Base-by-base conservation (phyloP, 2,888 invertebrate species). In the Drosophila anomelani region DNA sequence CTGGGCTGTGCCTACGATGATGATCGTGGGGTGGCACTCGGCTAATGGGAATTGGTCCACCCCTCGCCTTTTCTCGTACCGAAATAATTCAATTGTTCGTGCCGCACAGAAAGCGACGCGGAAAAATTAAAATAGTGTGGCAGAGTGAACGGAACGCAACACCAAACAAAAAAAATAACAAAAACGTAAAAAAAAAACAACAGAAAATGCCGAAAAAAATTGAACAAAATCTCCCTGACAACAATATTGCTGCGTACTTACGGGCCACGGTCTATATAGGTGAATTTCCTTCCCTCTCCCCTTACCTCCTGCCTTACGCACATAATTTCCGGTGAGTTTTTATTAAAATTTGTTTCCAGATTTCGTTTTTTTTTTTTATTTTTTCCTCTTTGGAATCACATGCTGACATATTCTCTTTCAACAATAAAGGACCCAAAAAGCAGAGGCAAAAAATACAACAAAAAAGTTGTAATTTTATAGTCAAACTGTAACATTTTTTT, bases 41-140 rank as follows among this genome's bases (percentile, higher is more conserved):
- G 74, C 87, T 91, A 91, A 90, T 91, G 81, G 85, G 78, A 79
- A 84, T 57, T 67, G 75, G 78, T 80, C 88, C 90, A 90, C 85
- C 90, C 91, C 90, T 89, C 81, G 77, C 67, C 77, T 76, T 83
- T 83, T 78, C 79, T 81, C 79, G 87, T 85, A 87, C 80, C 83
- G 87, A 91, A 90, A 90, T 90, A 91, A 89, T 91, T 91, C 90
- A 91, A 91, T 91, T 91, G 90, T 91, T 90, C 85, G 78, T 79
- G 76, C 74, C 69, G 64, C 71, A 69, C 76, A 64, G 80, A 78
- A 73, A 77, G 76, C 75, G 75, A 79, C 85, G 80, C 87, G 69
- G 75, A 83, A 79, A 81, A 81, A 88, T 78, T 80, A 77, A 79
- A 73, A 78, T 88, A 89, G 78, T 78, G 79, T 76, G 85, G 77